Base-by-base conservation (phyloP, 2,888 invertebrate species). In the Hypercompe scribonia region DNA sequence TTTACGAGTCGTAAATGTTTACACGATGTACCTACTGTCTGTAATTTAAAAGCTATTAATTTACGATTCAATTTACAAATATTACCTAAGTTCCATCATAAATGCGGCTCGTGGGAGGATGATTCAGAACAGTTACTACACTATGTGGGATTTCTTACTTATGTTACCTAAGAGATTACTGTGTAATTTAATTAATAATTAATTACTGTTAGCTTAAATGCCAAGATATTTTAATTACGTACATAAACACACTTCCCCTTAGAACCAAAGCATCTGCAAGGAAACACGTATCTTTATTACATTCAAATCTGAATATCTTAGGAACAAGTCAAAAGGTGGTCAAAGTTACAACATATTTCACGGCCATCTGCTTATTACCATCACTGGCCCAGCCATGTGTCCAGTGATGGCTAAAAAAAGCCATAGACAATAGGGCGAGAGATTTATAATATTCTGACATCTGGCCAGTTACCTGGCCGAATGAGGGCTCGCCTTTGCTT, bases 391-490 rank as follows among this genome's bases (percentile, higher is more conserved):
- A 79, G 88, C 91, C 94, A 93, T 92, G 91, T 93, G 93, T 92
- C 93, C 93, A 88, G 88, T 88, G 86, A 91, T 90, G 88, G 89
- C 87, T 93, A 92, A 93, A 92, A 84, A 90, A 89, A 88, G 83
- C 84, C 87, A 85, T 91, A 92, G 93, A 94, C 94, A 93, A 94
- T 92, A 81, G 88, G 78, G 72, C 72, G 87, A 87, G 86, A 93
- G 93, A 93, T 92, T 94, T 93, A 94, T 91, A 89, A 87, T 87
- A 78, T 84, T 87, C 83, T 79, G 87, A 91, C 94, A 94, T 93
- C 94, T 94, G 94, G 92, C 86, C 85, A 65, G 71, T 86, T 92
- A 93, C 91, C 91, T 90, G 90, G 83, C 73, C 42, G 86, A 89
- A 89, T 85, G 84, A 75, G 81, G 83, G 81, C 75, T 77, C 67